Evolutionary conservation across 1,140 invertebrate species (phyloP).

Genomic region (Tetraneura akinire): DNA sequence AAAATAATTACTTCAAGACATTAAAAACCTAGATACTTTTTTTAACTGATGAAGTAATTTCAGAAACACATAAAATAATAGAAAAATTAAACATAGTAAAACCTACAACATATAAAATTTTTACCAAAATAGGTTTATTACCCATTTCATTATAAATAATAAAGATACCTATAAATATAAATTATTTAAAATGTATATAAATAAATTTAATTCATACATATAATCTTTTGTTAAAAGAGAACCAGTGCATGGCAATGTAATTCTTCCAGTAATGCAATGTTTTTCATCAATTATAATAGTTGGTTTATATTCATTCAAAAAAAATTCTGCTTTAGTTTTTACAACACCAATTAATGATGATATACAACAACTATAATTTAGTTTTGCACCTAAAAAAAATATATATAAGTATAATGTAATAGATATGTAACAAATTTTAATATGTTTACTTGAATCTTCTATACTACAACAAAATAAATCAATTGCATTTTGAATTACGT

Average conservation of each 20-base stretch:
- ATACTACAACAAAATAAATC: constrained; percentile 87
- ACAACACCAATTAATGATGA: constrained; percentile 81
- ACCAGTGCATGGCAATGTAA: constrained; percentile 58
- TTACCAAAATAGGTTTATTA: no score
- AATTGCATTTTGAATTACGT: constrained; percentile 85
- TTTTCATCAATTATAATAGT: constrained; percentile 63
- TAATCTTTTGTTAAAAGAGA: constrained; percentile 41
- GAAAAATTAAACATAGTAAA: no score
- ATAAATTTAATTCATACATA: constrained; percentile 35
- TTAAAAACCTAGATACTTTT: no score
- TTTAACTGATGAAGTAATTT: no score
- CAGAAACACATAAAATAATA: no score
- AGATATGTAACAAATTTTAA: constrained; percentile 44
- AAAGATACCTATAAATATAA: no score
- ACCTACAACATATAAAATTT: no score
- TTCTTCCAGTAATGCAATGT: constrained; percentile 63
- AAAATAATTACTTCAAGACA: no score
- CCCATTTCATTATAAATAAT: no score
- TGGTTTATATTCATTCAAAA: constrained; percentile 78
- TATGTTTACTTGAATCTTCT: constrained; percentile 61
- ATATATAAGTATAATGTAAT: background rate
- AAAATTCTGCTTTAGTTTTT: constrained; percentile 80
- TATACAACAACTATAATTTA: constrained; percentile 73
- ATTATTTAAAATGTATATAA: no score
- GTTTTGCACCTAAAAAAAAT: constrained; percentile 61